Base-by-base conservation (phyloP, 53 echinoderm and acorn worm species). In the Holothuria scabra region DNA sequence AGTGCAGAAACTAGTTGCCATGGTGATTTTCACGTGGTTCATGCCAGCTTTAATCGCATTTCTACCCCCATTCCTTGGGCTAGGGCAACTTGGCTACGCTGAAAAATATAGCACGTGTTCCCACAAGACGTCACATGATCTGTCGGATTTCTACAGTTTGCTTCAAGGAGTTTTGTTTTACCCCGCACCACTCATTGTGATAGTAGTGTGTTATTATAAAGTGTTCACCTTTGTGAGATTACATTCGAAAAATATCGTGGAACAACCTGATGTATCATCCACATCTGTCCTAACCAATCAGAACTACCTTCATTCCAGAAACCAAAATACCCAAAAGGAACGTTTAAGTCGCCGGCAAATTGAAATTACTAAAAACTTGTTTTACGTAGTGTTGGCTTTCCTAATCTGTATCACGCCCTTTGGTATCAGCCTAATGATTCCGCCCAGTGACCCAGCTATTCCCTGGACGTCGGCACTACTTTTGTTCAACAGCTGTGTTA, bases 321-420 rank as follows among this genome's bases (percentile, higher is more conserved):
- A 44, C 48, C 56, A 58, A 10, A 24, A 32, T 3, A 64, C 62
- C 21, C 56, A 22, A n/a, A 85, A 90, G 59, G 65, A 78, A 25
- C 89, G 91, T 13, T 78, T 93, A 26, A 95, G 87, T 78, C 89
- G 59, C 60, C 81, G 91, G 49, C 95, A 95, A 61, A 68, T 90
- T 14, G 91, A 89, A 38, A 93, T 95, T 28, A 95, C 95, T 14
- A 95, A 95, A 71, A 95, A 95, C 71, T 83, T 95, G n/a, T 95
- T 95, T 82, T 95, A 93, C 69, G 95, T 95, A 10, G 95, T 95
- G 28, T 72, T 93, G 10, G 93, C 91, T 30, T 95, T 93, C 65
- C 72, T 93, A 58, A 59, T 93, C 67, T 95, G 95, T 68, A 93
- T 93, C 60, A 86, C 83, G 19, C 93, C 95, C 12, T 89, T 91